Percentiles rank a stretch among this genome's conserved stretches.
Evolutionary conservation across 2,797 vertebrate genomes (phyloP).

Genomic region (Momotus momota): DNA sequence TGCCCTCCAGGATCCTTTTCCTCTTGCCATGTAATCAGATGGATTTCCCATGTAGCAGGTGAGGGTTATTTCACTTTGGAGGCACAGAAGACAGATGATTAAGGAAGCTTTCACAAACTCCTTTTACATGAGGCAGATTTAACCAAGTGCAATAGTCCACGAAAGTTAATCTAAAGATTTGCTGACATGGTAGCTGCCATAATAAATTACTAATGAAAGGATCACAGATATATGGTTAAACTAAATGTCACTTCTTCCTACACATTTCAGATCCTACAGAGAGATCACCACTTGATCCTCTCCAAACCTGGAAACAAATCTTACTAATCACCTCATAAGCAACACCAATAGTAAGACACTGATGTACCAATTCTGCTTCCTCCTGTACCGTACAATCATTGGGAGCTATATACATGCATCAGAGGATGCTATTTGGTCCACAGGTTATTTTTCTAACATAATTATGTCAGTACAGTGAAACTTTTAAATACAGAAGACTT

Average conservation of each 20-base stretch:
- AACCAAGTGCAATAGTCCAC: not conserved
- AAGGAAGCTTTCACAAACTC: not conserved
- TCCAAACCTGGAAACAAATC: not conserved
- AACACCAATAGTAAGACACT: not conserved
- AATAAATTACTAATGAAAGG: not conserved
- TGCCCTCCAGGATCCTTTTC: not conserved
- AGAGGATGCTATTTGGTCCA: not conserved
- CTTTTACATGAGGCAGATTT: not conserved
- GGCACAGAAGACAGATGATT: not conserved
- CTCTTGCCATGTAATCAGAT: not conserved
- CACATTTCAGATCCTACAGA: not conserved
- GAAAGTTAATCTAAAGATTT: not conserved
- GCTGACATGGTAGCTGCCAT: not conserved
- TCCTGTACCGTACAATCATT: not conserved
- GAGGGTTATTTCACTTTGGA: not conserved
- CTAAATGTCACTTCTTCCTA: not conserved
- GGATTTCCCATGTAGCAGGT: not conserved
- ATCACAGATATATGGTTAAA: not conserved
- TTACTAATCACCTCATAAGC: not conserved
- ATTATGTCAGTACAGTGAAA: constrained; percentile 30
- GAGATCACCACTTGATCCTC: not conserved
- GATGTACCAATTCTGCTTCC: not conserved
- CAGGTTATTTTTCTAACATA: constrained; percentile 46
- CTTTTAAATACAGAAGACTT: constrained; percentile 66
- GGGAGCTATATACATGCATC: not conserved